These are phyloP conservation scores for Halcyon badia DNA, from an alignment of 2,797 vertebrate species.

Conservation along the genomic window DNA sequence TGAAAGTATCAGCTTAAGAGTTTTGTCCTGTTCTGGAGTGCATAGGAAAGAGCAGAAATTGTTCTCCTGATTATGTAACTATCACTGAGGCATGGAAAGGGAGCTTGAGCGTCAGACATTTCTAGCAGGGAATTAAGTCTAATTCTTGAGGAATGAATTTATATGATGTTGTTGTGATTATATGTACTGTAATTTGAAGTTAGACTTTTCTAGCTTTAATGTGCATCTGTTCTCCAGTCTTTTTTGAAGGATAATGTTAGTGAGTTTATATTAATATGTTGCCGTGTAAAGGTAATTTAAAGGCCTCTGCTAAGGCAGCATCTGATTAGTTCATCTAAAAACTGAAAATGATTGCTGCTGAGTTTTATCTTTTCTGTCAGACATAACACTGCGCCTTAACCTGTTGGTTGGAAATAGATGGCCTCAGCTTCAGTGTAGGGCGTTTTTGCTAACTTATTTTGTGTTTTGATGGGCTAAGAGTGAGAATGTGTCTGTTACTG, in stretches of 20 bases:
- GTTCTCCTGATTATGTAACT: neutral
- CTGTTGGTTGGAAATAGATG: neutral
- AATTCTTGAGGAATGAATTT: neutral
- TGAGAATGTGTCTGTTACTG: neutral
- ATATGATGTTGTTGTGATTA: neutral
- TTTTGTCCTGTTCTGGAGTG: neutral
- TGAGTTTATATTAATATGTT: neutral
- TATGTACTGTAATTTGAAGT: neutral
- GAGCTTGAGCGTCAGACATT: neutral
- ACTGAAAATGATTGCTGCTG: neutral
- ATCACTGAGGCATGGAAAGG: neutral
- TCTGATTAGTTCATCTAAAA: neutral
- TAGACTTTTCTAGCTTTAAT: neutral
- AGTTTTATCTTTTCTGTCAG: neutral
- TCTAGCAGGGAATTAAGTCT: neutral
- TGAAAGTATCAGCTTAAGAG: neutral
- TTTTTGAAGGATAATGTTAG: neutral
- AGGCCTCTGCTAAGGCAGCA: neutral
- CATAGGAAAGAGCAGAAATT: neutral
- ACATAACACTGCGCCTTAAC: neutral
- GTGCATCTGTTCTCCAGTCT: neutral
- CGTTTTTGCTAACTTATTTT: neutral
- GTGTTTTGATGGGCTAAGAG: neutral
- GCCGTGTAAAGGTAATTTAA: neutral
- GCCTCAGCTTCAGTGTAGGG: neutral